Evolutionary conservation across 2,888 invertebrate species (phyloP).

Genomic region (Tinea pellionella): DNA sequence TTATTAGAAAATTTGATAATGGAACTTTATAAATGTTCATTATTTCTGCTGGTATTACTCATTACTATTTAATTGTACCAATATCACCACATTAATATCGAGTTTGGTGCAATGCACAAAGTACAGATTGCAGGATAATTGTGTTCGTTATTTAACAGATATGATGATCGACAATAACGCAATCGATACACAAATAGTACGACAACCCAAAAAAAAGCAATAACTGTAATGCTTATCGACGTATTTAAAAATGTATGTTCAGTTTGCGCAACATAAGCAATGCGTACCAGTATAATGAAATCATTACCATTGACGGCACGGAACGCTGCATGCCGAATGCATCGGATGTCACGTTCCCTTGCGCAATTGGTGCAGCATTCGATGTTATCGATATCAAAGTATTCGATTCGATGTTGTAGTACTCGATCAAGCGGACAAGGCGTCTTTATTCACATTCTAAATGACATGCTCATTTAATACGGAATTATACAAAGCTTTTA

Average conservation of each 20-base stretch:
- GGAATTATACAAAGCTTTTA: background rate
- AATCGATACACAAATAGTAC: background rate
- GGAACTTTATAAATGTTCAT: too few species aligned
- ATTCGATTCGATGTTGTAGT: slow-evolving; percentile 22
- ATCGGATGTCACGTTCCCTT: slow-evolving; percentile 34
- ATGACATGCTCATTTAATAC: background rate
- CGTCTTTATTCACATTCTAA: slow-evolving; percentile 19
- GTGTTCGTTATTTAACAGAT: background rate
- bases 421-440: slow-evolving; percentile 20
- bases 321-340: slow-evolving; percentile 24
- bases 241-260: background rate
- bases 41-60: too few species aligned
- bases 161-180: background rate
- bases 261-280: slow-evolving; percentile 2
- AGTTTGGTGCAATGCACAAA: too few species aligned
- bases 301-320: slow-evolving; percentile 21
- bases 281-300: slow-evolving; percentile 18
- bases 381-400: slow-evolving; percentile 28
- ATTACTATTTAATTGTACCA: too few species aligned
- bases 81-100: too few species aligned
- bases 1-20: too few species aligned
- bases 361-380: slow-evolving; percentile 43
- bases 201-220: background rate
- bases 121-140: background rate
- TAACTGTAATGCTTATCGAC: background rate